Evolutionary conservation across 2,113 vertebrate species (phyloP).

Genomic region (Bubo bubo): DNA sequence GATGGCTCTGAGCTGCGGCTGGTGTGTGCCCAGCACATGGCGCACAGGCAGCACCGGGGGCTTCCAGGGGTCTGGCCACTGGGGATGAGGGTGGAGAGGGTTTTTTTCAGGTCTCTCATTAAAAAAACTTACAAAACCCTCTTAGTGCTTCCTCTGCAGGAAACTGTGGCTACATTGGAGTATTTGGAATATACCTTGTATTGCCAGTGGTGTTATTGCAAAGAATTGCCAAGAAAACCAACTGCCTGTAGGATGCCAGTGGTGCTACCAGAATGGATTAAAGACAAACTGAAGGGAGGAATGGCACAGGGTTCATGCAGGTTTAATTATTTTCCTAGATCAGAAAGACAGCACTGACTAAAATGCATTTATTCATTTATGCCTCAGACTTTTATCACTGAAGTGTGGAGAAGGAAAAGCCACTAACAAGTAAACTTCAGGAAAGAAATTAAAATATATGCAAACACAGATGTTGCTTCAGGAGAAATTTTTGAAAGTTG

Average conservation of each 20-base stretch:
- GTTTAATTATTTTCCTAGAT: not conserved
- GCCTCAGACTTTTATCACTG: not conserved
- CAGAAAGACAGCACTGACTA: no score
- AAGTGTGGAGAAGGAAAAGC: not conserved
- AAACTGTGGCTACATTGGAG: fast-evolving
- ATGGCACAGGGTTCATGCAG: fast-evolving
- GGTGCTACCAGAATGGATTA: not conserved
- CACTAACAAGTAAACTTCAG: not conserved
- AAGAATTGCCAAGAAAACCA: not conserved
- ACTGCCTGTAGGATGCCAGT: not conserved
- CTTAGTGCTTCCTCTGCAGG: not conserved
- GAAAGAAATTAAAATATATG: not conserved
- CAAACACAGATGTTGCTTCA: not conserved
- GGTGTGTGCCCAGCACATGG: fast-evolving
- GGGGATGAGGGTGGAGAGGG: no score
- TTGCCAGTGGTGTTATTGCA: not conserved
- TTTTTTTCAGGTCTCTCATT: not conserved
- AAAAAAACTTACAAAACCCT: not conserved
- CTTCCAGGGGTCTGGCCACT: not conserved
- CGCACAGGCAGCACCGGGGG: not conserved
- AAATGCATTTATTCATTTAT: not conserved
- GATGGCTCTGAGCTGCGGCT: not conserved
- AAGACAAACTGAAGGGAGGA: not conserved
- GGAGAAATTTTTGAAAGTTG: not conserved
- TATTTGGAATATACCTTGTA: not conserved